A percentile compares a stretch with the other conserved stretches of the same genome.
Evolutionary conservation across 2,797 vertebrate species (phyloP).

Genomic region (Rhyacichthys aspro): DNA sequence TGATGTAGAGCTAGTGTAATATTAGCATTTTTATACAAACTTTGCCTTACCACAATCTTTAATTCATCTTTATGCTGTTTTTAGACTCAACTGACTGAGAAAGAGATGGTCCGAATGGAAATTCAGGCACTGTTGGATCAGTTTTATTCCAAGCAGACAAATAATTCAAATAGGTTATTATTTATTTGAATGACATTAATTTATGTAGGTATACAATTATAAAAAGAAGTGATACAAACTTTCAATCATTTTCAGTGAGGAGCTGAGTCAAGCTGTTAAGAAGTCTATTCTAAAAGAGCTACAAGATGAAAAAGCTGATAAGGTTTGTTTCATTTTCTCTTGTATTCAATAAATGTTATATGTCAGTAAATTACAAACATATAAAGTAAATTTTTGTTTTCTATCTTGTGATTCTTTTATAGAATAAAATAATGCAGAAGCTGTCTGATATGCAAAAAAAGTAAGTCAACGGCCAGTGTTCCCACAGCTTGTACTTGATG

Average conservation of each 20-base stretch:
- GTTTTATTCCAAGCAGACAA: slow-evolving; percentile 83
- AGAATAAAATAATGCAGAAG: slow-evolving; percentile 82
- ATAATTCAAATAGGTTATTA: slow-evolving; percentile 63
- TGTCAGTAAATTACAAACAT: not conserved
- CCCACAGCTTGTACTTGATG: not conserved
- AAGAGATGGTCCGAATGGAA: slow-evolving; percentile 85
- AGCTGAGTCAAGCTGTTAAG: slow-evolving; percentile 73
- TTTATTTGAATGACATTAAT: too few relatives aligned
- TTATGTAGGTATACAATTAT: not conserved
- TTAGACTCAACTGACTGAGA: slow-evolving; percentile 86
- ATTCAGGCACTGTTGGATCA: slow-evolving; percentile 85
- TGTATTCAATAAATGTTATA: not conserved
- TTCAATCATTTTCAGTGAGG: slow-evolving; percentile 66
- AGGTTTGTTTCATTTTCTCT: slow-evolving; percentile 74
- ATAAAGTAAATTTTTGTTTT: not conserved
- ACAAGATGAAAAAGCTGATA: slow-evolving; percentile 81
- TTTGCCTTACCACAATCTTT: not conserved
- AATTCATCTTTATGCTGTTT: slow-evolving; percentile 12
- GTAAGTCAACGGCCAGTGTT: slow-evolving; percentile 74
- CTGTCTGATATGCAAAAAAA: slow-evolving; percentile 81
- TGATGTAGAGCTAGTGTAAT: too few relatives aligned
- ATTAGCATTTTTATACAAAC: not conserved
- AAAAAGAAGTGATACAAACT: not conserved
- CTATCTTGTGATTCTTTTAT: slow-evolving; percentile 45
- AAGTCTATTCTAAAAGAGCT: slow-evolving; percentile 82